Evolutionary conservation across 2,888 invertebrate species (phyloP), one percentile per base, ranked within the genome.

Genomic region (Ctena decussata): DNA sequence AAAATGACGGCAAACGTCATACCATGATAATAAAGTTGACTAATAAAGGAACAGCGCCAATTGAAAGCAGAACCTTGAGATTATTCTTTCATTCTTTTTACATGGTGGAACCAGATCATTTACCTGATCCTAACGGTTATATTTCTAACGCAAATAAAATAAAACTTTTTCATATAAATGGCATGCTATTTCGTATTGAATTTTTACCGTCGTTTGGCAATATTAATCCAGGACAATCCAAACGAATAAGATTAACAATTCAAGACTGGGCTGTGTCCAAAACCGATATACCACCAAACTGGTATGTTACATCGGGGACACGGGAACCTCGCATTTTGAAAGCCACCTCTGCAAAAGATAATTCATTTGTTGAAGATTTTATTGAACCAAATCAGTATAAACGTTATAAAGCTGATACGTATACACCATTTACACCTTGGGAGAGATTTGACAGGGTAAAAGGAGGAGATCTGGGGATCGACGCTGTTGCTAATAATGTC

Each of bases 61-160:
- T 92, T n/a, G 41, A 78, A 15, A 71, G 81, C 24, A 82, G 75
- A 6, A 49, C 83, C 24, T 90, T 93, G 85, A 77, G 85, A 0
- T 85, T 94, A 49, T 93, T 88, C 75, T 93, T 94, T 74, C 92
- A 92, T 37, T 93, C 92, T 60, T 86, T 93, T 32, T 91, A 91
- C 41, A 92, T 94, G 92, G 91, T 94, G 5, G 93, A 94, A 76
- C 91, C 93, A 0, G 91, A 87, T 18, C 77, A 80, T 21, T 83
- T 93, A 0, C 92, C 93, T 2, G 44, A 83, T 21, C 83, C 89
- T 27, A 80, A 87, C 5, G 89, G 90, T 18, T 87, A 90, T 18
- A 57, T 82, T 5, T 83, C 88, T 18, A 57, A 80, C 8, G 80
- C 82, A 57, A 83, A 89, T 49, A 88, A 89, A 3, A 77, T 94